These are phyloP conservation scores for Asbolus verrucosus DNA, from an alignment of 1,140 invertebrate genomes.

Conservation along the genomic window DNA sequence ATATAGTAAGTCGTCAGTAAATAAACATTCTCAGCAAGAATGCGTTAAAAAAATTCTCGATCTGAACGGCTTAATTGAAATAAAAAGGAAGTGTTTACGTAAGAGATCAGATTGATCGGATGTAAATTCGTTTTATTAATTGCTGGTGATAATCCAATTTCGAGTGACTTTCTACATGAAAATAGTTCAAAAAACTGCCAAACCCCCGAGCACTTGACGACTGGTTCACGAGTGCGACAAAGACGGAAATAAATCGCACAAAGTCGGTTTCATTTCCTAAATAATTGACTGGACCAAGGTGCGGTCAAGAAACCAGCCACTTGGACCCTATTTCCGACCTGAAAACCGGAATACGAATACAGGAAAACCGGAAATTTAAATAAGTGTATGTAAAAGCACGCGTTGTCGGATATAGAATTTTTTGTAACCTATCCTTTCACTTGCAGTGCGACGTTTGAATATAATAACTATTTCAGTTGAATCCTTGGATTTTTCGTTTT, in stretches of 20 bases:
- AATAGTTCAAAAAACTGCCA: constrained; percentile 35
- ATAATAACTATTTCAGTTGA: not conserved
- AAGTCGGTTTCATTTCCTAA: constrained; percentile 27
- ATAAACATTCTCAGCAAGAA: too few species aligned
- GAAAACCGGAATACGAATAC: constrained; percentile 23
- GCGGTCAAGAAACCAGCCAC: constrained; percentile 15
- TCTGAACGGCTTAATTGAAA: constrained; percentile 9
- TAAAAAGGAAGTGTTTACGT: constrained; percentile 24
- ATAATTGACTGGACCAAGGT: constrained; percentile 30
- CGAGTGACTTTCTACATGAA: constrained; percentile 31
- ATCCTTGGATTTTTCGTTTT: not conserved
- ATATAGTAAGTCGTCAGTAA: too few species aligned
- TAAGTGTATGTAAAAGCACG: too few species aligned
- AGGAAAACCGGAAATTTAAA: constrained; percentile 37
- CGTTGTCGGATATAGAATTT: constrained; percentile 24
- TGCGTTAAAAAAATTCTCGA: too few species aligned
- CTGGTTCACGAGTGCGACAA: not conserved
- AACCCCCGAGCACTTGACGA: constrained; percentile 1
- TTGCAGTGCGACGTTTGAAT: not conserved
- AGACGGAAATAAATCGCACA: not conserved
- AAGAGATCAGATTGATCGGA: not conserved
- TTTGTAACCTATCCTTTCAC: constrained; percentile 20
- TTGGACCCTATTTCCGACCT: constrained; percentile 31
- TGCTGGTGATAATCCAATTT: constrained; percentile 22
- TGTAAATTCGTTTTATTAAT: constrained; percentile 10